phyloP scores from a whole-genome alignment of 2,797 vertebrate genomes.

The Borostomias antarcticus region DNA sequence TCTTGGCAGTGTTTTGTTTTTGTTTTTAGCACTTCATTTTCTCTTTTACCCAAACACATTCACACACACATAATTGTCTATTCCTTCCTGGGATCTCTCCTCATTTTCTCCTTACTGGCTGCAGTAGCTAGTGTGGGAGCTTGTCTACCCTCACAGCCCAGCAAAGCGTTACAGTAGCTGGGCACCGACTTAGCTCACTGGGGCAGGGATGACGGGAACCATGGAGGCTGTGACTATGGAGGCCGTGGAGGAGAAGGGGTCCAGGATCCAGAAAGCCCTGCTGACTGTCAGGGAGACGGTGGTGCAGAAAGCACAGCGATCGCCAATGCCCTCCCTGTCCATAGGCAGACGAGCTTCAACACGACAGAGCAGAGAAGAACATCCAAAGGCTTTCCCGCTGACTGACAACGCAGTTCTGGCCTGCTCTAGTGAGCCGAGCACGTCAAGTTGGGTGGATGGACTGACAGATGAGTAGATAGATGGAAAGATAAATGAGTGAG shows the following conservation, averaged over 20 bases:
- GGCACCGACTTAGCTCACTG: slow-evolving; percentile 46
- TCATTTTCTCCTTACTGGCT: slow-evolving; percentile 48
- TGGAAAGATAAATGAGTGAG: not conserved
- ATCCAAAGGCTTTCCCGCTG: slow-evolving; percentile 38
- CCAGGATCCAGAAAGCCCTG: slow-evolving; percentile 42
- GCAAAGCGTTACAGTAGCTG: slow-evolving; percentile 59
- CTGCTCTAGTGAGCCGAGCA: slow-evolving; percentile 29
- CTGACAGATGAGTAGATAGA: not conserved
- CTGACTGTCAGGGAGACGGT: slow-evolving; percentile 56
- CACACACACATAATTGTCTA: slow-evolving; percentile 36
- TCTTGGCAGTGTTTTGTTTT: slow-evolving; percentile 31
- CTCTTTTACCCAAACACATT: slow-evolving; percentile 41
- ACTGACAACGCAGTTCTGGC: slow-evolving; percentile 37
- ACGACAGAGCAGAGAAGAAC: slow-evolving; percentile 36
- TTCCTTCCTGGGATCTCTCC: not conserved
- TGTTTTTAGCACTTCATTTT: slow-evolving; percentile 37
- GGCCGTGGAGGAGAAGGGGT: slow-evolving; percentile 26
- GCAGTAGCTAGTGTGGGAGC: slow-evolving; percentile 60
- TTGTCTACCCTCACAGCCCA: slow-evolving; percentile 55
- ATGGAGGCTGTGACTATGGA: slow-evolving; percentile 64
- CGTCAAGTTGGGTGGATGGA: slow-evolving; percentile 9
- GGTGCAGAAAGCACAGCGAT: slow-evolving; percentile 51
- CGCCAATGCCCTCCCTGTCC: slow-evolving; percentile 30
- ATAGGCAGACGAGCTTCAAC: slow-evolving; percentile 36
- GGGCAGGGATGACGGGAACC: slow-evolving; percentile 62